Evolutionary conservation across 2,888 invertebrate genomes (phyloP).

Genomic region (Lepidocyrtinus sp.): DNA sequence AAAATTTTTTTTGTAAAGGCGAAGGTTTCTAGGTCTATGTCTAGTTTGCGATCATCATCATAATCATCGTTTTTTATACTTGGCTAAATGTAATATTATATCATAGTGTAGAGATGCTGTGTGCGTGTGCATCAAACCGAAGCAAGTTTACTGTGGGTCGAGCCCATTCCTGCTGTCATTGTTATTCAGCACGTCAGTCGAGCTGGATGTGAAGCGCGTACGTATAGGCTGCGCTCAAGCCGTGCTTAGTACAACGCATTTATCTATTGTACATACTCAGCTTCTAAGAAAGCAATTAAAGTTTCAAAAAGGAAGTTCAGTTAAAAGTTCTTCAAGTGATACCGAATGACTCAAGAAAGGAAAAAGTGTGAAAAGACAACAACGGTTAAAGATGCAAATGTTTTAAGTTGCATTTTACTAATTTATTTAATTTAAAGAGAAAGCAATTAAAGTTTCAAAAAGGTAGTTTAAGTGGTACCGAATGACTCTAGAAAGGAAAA

Average conservation of each 20-base stretch:
- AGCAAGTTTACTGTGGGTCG: slow-evolving; percentile 20
- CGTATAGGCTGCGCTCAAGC: too few species aligned
- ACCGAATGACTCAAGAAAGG: slow-evolving; percentile 34
- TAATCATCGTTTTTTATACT: not conserved
- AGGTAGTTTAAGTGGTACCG: too few species aligned
- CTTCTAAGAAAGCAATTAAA: too few species aligned
- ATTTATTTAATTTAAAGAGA: too few species aligned
- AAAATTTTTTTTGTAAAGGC: slow-evolving; percentile 49
- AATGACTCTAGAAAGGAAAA: slow-evolving; percentile 31
- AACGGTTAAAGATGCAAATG: slow-evolving; percentile 45
- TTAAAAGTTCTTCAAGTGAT: too few species aligned
- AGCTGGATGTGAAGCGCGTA: slow-evolving; percentile 53
- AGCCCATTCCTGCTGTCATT: slow-evolving; percentile 38
- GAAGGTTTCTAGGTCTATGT: slow-evolving; percentile 62
- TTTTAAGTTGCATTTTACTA: too few species aligned
- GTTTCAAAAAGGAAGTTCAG: too few species aligned
- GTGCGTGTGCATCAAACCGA: not conserved
- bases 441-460: too few species aligned
- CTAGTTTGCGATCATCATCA: slow-evolving; percentile 54
- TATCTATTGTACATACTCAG: too few species aligned
- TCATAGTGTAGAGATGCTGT: slow-evolving; percentile 11
- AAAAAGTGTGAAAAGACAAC: slow-evolving; percentile 7
- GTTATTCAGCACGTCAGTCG: slow-evolving; percentile 39
- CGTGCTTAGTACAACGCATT: too few species aligned
- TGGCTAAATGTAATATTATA: slow-evolving; percentile 29